A percentile compares a stretch with the other conserved stretches of the same genome.
Evolutionary conservation across 2,113 vertebrate species (phyloP).

Genomic region (Morphnarchus princeps): DNA sequence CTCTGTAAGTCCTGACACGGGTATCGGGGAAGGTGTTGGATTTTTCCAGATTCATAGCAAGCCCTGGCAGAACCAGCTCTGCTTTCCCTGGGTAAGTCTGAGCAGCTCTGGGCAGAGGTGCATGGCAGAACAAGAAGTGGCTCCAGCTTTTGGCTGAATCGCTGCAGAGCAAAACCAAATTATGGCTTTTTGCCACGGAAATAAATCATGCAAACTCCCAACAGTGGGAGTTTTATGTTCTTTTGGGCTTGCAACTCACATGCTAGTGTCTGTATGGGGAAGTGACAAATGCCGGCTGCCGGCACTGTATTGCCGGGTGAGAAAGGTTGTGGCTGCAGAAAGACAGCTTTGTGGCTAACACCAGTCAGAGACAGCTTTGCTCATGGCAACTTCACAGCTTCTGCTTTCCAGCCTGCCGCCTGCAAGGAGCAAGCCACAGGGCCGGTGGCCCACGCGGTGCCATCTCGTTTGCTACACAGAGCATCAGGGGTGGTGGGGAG

Average conservation of each 20-base stretch:
- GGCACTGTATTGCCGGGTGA: fast-evolving
- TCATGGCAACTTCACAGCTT: not conserved
- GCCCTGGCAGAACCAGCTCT: not conserved
- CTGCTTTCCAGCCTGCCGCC: not conserved
- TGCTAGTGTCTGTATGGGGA: fast-evolving
- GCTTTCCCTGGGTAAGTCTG: not conserved
- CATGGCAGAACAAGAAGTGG: not conserved
- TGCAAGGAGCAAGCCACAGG: not conserved
- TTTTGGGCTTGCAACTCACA: not conserved
- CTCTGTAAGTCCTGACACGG: not conserved
- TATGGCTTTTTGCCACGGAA: not conserved
- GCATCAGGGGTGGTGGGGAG: not conserved
- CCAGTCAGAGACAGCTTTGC: not conserved
- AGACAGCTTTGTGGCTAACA: not conserved
- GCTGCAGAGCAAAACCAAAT: not conserved
- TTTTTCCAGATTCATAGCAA: not conserved
- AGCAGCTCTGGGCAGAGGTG: not conserved
- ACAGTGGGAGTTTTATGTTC: not conserved
- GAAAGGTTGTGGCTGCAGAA: not conserved
- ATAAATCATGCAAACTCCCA: not conserved
- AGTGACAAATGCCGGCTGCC: fast-evolving
- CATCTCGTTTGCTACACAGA: fast-evolving
- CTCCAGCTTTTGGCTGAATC: not conserved
- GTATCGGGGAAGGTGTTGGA: too few species aligned
- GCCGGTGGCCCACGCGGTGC: fast-evolving